Evolutionary conservation across 2,797 vertebrate genomes (phyloP).

Genomic region (Lagocephalus sceleratus): DNA sequence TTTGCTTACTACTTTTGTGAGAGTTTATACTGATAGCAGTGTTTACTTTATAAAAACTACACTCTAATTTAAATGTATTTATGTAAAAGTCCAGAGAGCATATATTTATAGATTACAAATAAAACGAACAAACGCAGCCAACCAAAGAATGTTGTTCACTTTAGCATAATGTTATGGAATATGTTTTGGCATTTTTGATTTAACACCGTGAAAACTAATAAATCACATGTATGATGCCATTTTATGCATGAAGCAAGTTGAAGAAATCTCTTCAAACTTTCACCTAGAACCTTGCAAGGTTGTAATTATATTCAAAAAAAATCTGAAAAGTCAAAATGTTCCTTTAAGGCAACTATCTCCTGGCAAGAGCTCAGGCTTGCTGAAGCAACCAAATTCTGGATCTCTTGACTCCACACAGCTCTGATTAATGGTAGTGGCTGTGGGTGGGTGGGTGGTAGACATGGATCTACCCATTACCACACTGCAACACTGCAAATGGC

Average conservation of each 20-base stretch:
- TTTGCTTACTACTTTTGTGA: too few species aligned
- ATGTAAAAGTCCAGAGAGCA: too few species aligned
- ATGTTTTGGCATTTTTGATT: too few species aligned
- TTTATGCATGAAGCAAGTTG: not conserved
- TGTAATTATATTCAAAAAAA: conserved; percentile 1
- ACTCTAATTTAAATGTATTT: too few species aligned
- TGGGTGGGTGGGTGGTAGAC: conserved; percentile 84
- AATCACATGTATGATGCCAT: too few species aligned
- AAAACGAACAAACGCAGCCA: too few species aligned
- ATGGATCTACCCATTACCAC: conserved; percentile 82
- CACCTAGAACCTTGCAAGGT: not conserved
- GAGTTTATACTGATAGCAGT: too few species aligned
- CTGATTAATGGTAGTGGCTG: conserved; percentile 83
- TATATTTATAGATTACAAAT: too few species aligned
- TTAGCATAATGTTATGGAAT: too few species aligned
- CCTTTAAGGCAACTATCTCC: conserved; percentile 66
- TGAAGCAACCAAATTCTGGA: conserved; percentile 69
- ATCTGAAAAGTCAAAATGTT: conserved; percentile 54
- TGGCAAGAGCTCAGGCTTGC: conserved; percentile 68
- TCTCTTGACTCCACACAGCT: conserved; percentile 70
- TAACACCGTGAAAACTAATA: too few species aligned
- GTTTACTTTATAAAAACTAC: too few species aligned
- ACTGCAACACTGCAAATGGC: conserved; percentile 83
- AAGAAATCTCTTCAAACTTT: not conserved
- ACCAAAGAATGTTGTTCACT: too few species aligned